These are phyloP conservation scores for Muscicapa striata DNA, from an alignment of 2,797 vertebrate genomes.

Conservation along the genomic window DNA sequence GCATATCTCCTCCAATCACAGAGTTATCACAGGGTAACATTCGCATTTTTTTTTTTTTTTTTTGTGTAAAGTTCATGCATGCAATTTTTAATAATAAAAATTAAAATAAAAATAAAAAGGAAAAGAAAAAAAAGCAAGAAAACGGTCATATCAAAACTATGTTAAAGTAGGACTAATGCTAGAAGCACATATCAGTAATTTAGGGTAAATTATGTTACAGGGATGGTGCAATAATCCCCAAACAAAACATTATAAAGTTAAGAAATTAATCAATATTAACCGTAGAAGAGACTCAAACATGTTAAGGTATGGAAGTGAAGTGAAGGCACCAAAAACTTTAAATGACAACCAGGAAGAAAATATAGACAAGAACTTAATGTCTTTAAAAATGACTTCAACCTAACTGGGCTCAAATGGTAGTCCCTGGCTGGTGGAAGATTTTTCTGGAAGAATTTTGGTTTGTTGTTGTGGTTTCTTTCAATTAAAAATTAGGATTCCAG, in stretches of 20 bases:
- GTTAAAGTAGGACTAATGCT: slow-evolving; percentile 50
- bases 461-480: neutral
- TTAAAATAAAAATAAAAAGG: neutral
- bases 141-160: slow-evolving; percentile 49
- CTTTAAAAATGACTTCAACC: slow-evolving; percentile 65
- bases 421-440: slow-evolving; percentile 61
- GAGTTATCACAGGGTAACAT: slow-evolving; percentile 66
- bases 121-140: slow-evolving; percentile 15
- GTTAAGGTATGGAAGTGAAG: slow-evolving; percentile 72
- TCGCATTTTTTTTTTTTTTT: slow-evolving; percentile 23
- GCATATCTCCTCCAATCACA: slow-evolving; percentile 65
- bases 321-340: slow-evolving; percentile 69
- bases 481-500: slow-evolving; percentile 44
- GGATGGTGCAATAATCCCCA: slow-evolving; percentile 65
- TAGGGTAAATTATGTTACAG: slow-evolving; percentile 49
- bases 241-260: slow-evolving; percentile 63
- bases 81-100: slow-evolving; percentile 63
- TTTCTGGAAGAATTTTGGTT: slow-evolving; percentile 29
- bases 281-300: slow-evolving; percentile 68
- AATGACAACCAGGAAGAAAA: slow-evolving; percentile 71
- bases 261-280: slow-evolving; percentile 66
- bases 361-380: slow-evolving; percentile 67
- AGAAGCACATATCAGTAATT: slow-evolving; percentile 63
- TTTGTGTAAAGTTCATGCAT: slow-evolving; percentile 49
- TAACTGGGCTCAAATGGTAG: slow-evolving; percentile 49